Conservation (phyloP, 1,140 invertebrate species). For the Hypothenemus hampei region DNA sequence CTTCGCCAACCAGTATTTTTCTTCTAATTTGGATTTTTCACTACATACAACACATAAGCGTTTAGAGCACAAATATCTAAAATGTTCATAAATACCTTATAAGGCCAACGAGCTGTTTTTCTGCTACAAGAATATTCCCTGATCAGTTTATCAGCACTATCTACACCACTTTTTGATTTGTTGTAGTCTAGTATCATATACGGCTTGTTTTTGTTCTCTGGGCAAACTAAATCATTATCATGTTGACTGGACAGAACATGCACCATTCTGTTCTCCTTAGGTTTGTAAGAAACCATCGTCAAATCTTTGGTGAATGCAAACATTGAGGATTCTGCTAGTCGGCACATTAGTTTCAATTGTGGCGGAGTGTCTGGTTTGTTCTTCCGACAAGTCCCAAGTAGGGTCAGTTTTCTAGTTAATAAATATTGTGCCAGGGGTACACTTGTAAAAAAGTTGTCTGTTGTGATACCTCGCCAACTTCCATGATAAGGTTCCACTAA, state of each 20-base stretch:
- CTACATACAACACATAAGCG: slow-evolving; percentile 18
- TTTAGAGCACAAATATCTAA: slow-evolving; percentile 27
- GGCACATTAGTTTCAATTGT: neutral
- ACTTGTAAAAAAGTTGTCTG: slow-evolving; percentile 22
- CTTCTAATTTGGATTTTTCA: slow-evolving; percentile 27
- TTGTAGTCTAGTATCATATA: slow-evolving; percentile 23
- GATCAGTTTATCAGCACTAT: slow-evolving; percentile 23
- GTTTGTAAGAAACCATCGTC: slow-evolving; percentile 33
- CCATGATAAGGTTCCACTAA: slow-evolving; percentile 11
- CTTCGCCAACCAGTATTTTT: slow-evolving; percentile 6
- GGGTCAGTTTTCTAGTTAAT: slow-evolving; percentile 28
- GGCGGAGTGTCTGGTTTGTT: slow-evolving; percentile 23
- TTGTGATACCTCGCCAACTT: slow-evolving; percentile 14
- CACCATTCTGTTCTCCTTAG: slow-evolving; percentile 33
- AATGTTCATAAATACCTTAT: slow-evolving; percentile 28
- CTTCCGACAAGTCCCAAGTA: slow-evolving; percentile 37
- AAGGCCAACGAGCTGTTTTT: slow-evolving; percentile 27
- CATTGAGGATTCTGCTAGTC: slow-evolving; percentile 21
- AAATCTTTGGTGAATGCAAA: slow-evolving; percentile 36
- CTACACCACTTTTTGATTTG: slow-evolving; percentile 19
- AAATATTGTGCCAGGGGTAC: slow-evolving; percentile 30
- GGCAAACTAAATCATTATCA: slow-evolving; percentile 13
- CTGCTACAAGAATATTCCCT: slow-evolving; percentile 22
- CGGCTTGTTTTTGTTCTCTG: slow-evolving; percentile 13
- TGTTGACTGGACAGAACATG: slow-evolving; percentile 33